Evolutionary conservation across 2,888 invertebrate genomes (phyloP).

Genomic region (Monochamus alternatus): DNA sequence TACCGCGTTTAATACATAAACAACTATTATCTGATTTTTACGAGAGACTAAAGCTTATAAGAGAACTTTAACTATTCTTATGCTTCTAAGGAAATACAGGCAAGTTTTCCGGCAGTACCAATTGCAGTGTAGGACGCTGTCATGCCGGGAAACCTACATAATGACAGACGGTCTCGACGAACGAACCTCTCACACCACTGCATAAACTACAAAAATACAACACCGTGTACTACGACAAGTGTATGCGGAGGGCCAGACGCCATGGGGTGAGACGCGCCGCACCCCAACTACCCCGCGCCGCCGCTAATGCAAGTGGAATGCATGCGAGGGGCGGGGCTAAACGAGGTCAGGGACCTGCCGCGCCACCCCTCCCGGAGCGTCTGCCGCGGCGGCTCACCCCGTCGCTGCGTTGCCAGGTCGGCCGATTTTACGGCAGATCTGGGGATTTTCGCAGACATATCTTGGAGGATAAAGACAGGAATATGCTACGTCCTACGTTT

Average conservation of each 20-base stretch:
- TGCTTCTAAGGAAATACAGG: too few relatives aligned
- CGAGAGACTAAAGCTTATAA: too few relatives aligned
- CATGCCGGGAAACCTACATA: too few relatives aligned
- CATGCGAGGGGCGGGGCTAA: conserved; percentile 71
- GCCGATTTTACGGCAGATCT: not conserved
- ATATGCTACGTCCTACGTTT: too few relatives aligned
- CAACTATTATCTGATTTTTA: too few relatives aligned
- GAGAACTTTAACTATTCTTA: too few relatives aligned
- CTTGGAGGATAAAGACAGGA: too few relatives aligned
- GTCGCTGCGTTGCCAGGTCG: not conserved
- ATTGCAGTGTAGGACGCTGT: too few relatives aligned
- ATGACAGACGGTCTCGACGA: not conserved
- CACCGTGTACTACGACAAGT: conserved; percentile 49
- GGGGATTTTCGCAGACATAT: not conserved
- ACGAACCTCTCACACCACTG: conserved; percentile 1
- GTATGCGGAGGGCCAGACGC: conserved; percentile 51
- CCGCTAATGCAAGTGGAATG: conserved; percentile 53
- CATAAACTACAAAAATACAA: not conserved
- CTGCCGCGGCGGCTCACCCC: conserved; percentile 39
- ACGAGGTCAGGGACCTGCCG: conserved; percentile 75
- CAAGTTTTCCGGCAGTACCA: too few relatives aligned
- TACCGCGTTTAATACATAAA: too few relatives aligned
- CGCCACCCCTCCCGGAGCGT: conserved; percentile 50
- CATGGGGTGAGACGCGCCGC: conserved; percentile 33
- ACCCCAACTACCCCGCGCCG: conserved; percentile 26